Base-by-base conservation (phyloP, 1,140 invertebrate species). In the Chrysopa pallens region DNA sequence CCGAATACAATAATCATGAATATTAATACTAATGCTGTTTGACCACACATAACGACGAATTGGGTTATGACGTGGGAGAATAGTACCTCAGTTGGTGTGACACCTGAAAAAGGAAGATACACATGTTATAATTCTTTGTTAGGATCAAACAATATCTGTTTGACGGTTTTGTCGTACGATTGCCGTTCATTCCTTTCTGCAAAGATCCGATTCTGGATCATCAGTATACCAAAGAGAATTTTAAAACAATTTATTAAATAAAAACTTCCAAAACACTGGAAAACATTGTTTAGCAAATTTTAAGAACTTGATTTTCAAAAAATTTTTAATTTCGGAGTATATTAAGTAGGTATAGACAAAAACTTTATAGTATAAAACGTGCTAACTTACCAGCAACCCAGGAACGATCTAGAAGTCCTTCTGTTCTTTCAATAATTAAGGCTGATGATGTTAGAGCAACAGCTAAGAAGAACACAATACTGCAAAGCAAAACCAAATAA, bases 381-480 rank as follows among this genome's bases (percentile, higher is more conserved):
- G n/a, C n/a, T n/a, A 62, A 50, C 46, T 46, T 53, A 58, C 58
- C 59, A 36, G 59, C 74, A 35, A 92, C 87, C 76, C 86, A 85
- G 37, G 84, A 85, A 43, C 89, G 67, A 58, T 93, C 87, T 49
- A 92, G 55, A n/a, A 91, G 63, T 15, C 89, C 89, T 62, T 91
- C 78, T 50, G 62, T 80, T 47, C 86, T 73, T 58, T 96, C 92
- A 29, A 91, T 73, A 45, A 96, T 74, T 72, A 95, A 81, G 0
- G 86, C 77, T 1, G 88, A 81, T 0, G 90, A 89, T 6, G 90
- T 95, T 38, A 94, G 64, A 29, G 89, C 90, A 1, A 92, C 84
- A 1, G 91, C 88, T 57, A 94, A 73, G 65, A 94, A 93, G 68
- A 91, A 96, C 6, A 92, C 85, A 38, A 95, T 93, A 29, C 88